phyloP scores from a whole-genome alignment of 2,888 invertebrate species.

The Melieria crassipennis region DNA sequence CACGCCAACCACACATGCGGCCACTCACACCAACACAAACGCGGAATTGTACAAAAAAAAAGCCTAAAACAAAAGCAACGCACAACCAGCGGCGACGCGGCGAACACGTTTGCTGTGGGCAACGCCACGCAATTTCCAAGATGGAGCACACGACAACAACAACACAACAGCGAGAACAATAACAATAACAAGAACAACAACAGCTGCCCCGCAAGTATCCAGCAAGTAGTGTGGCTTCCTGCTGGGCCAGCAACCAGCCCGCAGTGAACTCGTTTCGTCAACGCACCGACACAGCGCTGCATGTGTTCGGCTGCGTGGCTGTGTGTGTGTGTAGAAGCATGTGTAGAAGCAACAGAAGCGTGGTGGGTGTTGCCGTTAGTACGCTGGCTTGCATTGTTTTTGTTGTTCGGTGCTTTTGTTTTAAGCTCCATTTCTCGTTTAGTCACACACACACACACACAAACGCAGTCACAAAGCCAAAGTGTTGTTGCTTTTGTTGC shows the following conservation, averaged over 20 bases:
- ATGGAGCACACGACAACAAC: constrained; percentile 27
- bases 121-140: constrained; percentile 26
- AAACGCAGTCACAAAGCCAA: no score
- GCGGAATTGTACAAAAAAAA: not conserved
- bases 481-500: constrained; percentile 29
- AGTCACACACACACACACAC: no score
- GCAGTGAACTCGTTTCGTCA: no score
- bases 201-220: not conserved
- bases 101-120: constrained; percentile 11
- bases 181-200: not conserved
- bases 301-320: no score
- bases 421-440: no score
- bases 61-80: not conserved
- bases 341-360: not conserved
- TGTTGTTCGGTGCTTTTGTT: no score
- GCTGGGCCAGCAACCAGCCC: constrained; percentile 36
- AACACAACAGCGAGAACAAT: not conserved
- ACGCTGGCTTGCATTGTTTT: no score
- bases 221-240: constrained; percentile 7
- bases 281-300: no score
- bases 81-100: constrained; percentile 12
- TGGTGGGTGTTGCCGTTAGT: constrained; percentile 23
- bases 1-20: not conserved
- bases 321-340: no score
- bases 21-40: not conserved